Conservation (phyloP, 2,797 vertebrate genomes). For the Pseudochromis fuscus region DNA sequence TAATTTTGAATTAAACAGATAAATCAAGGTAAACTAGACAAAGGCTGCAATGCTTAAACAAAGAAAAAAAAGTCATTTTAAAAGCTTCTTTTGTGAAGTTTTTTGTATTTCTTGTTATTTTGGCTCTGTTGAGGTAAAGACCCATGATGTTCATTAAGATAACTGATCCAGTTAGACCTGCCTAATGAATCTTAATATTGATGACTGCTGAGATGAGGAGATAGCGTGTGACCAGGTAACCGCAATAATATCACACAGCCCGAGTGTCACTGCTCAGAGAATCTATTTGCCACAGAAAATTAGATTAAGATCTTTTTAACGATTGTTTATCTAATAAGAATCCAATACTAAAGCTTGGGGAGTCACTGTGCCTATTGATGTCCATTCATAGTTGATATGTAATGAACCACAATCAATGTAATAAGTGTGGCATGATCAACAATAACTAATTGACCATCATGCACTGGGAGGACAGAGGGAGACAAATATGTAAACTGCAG, state of each 20-base stretch:
- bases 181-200: constrained; percentile 12
- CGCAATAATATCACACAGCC: background rate
- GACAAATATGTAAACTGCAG: too few species aligned
- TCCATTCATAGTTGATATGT: background rate
- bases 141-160: constrained; percentile 18
- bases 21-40: background rate
- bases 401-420: background rate
- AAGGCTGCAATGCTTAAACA: background rate
- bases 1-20: background rate
- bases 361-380: constrained; percentile 4
- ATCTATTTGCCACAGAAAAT: constrained; percentile 16
- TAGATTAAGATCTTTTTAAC: constrained; percentile 15
- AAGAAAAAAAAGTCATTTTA: too few species aligned
- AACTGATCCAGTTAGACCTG: constrained; percentile 15
- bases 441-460: background rate
- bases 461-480: background rate
- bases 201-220: constrained; percentile 17
- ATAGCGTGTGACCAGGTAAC: constrained; percentile 6
- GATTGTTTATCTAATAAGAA: constrained; percentile 6
- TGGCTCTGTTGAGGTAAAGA: background rate
- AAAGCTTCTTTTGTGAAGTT: background rate
- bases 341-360: constrained; percentile 16
- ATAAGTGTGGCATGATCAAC: background rate
- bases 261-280: background rate
- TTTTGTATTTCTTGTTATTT: background rate